Evolutionary conservation across 2,113 vertebrate species (phyloP).

Genomic region (Spea multiplicata): DNA sequence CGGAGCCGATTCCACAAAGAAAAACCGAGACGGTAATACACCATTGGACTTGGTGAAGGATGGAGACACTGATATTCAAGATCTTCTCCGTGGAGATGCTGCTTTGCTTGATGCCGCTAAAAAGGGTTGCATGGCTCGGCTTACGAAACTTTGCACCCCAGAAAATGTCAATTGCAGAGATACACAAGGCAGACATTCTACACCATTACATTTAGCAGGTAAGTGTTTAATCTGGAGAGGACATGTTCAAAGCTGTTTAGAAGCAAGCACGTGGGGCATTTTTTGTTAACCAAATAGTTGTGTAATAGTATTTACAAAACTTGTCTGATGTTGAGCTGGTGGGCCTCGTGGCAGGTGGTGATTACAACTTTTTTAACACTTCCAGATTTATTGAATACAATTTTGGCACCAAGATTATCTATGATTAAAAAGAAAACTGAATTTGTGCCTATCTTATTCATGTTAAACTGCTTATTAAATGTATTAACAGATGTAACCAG

Average conservation of each 20-base stretch:
- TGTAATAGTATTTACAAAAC: too few species aligned
- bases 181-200: conserved; percentile 79
- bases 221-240: conserved; percentile 33
- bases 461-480: too few species aligned
- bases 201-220: conserved; percentile 82
- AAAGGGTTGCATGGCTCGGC: conserved; percentile 78
- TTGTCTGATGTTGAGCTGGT: too few species aligned
- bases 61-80: conserved; percentile 81
- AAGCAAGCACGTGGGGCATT: too few species aligned
- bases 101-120: conserved; percentile 81
- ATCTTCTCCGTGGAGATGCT: conserved; percentile 78
- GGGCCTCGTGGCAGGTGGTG: too few species aligned
- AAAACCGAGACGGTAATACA: conserved; percentile 82
- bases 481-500: background rate
- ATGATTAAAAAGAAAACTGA: too few species aligned
- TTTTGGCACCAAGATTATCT: too few species aligned
- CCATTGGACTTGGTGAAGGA: conserved; percentile 83
- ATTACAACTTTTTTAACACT: too few species aligned
- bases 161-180: conserved; percentile 84
- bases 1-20: conserved; percentile 82
- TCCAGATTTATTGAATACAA: too few species aligned
- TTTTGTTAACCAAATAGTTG: too few species aligned
- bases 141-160: conserved; percentile 78
- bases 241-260: too few species aligned
- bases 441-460: too few species aligned